phyloP scores from a whole-genome alignment of 2,888 invertebrate genomes.

The Netelia melanura region DNA sequence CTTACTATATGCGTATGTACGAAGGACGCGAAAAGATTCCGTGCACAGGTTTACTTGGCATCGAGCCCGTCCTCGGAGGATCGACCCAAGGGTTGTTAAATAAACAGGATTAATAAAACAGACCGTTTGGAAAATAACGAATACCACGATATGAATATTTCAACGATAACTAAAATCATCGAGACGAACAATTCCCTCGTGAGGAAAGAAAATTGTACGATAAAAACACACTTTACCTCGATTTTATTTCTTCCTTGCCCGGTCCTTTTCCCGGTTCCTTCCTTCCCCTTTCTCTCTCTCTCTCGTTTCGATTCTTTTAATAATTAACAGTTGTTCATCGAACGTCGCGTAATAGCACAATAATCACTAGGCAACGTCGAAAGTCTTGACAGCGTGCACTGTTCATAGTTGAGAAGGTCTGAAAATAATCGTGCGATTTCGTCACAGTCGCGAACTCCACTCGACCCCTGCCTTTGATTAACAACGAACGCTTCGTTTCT shows the following conservation, averaged over 20 bases:
- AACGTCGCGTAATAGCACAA: too few species aligned
- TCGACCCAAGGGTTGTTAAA: conserved; percentile 43
- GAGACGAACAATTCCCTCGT: background rate
- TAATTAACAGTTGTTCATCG: background rate
- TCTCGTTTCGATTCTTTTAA: background rate
- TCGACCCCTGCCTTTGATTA: too few species aligned
- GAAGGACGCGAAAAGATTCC: conserved; percentile 27
- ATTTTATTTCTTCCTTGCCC: background rate
- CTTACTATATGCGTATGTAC: conserved; percentile 9
- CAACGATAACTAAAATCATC: background rate
- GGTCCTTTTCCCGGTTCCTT: background rate
- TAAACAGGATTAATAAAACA: conserved; percentile 31
- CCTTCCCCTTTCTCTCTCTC: background rate
- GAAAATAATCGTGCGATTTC: too few species aligned
- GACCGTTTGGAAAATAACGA: background rate
- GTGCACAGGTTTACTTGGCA: conserved; percentile 45
- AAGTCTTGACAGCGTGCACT: too few species aligned
- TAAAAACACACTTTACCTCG: background rate
- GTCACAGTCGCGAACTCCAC: too few species aligned
- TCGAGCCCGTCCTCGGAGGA: conserved; percentile 32
- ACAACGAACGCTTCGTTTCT: too few species aligned
- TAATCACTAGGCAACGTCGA: too few species aligned
- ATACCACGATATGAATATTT: background rate
- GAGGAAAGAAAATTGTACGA: background rate
- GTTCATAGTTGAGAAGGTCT: too few species aligned